Percentiles rank a stretch among this genome's conserved stretches.
phyloP scores from a whole-genome alignment of 2,797 vertebrate species.

The Synanceia verrucosa region DNA sequence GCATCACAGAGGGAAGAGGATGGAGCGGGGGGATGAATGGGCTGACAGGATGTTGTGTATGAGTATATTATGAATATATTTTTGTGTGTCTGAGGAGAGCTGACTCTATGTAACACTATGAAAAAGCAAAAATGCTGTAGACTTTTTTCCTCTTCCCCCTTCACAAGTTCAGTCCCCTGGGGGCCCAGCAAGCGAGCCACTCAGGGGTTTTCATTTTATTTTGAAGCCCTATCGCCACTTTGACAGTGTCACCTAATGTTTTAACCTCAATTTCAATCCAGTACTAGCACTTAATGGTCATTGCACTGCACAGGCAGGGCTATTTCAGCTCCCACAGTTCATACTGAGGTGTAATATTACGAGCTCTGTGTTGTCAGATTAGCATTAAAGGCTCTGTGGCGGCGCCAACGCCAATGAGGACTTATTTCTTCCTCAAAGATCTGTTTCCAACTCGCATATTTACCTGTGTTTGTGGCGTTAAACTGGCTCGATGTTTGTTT shows the following conservation, averaged over 20 bases:
- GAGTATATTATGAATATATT: conserved; percentile 67
- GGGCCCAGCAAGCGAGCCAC: conserved; percentile 7
- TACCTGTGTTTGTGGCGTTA: conserved; percentile 48
- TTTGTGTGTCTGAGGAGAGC: conserved; percentile 74
- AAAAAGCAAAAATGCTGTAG: conserved; percentile 65
- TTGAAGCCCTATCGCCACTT: conserved; percentile 32
- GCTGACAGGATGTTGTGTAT: conserved; percentile 69
- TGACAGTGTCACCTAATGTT: conserved; percentile 26
- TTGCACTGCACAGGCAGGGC: not conserved
- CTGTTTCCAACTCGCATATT: conserved; percentile 36
- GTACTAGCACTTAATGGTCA: conserved; percentile 32
- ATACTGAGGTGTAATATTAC: not conserved
- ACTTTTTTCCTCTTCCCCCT: conserved; percentile 34
- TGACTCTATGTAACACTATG: conserved; percentile 78
- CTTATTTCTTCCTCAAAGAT: conserved; percentile 31
- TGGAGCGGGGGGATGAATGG: conserved; percentile 48
- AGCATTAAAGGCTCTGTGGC: not conserved
- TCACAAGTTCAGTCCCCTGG: conserved; percentile 14
- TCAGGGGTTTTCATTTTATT: conserved; percentile 33
- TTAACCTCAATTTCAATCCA: conserved; percentile 35
- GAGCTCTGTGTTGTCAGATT: conserved; percentile 14
- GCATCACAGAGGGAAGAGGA: conserved; percentile 40
- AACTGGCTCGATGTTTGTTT: conserved; percentile 19
- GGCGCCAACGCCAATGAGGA: conserved; percentile 5
- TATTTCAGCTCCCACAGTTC: conserved; percentile 17